Base-by-base conservation (phyloP, 1,140 invertebrate genomes). In the Spodoptera litura region DNA sequence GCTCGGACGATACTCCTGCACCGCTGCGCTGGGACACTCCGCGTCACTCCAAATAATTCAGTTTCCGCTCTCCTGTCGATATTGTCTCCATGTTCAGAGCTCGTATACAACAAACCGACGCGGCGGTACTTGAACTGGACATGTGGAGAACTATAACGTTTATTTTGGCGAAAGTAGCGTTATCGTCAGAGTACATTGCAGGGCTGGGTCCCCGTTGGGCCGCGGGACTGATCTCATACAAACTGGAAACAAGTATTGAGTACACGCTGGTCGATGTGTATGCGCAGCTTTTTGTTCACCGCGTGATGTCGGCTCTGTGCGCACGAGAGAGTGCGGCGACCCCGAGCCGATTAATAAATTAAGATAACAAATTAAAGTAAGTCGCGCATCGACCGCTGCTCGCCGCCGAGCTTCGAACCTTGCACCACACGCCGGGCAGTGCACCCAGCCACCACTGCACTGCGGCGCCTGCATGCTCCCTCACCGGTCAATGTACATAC, bases 351-450 rank as follows among this genome's bases (percentile, higher is more conserved):
- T 86, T 87, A 86, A 88, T 88, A 85, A 85, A 85, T 87, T 83
- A 81, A 88, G 87, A 88, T 88, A 86, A 88, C 87, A 87, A 87
- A 88, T 88, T 84, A 85, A 88, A 85, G 81, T 79, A 70, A 79
- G 44, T 72, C 78, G 78, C 81, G 78, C 35, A 87, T 81, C 38
- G 38, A 44, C 6, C 38, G 5, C 38, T 44, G 6, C 38, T 44
- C 38, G 38, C 5, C 38, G 38, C 38, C 9, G 9, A 44, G 38
- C 38, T 83, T 83, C 73, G 66, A 74, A 70, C 79, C 76, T 81
- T 85, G 84, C 82, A 78, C 80, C 78, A 68, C 27, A 13, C 59
- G 74, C 62, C 59, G 20, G 51, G 49, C 20, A 12, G n/a, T 52
- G 53, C 78, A 56, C 61, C 66, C 38, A 44, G 38, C 38, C 38